Percentiles rank a stretch among this genome's conserved stretches.
phyloP scores from a whole-genome alignment of 2,888 invertebrate species.

The Stenodera caucasica region DNA sequence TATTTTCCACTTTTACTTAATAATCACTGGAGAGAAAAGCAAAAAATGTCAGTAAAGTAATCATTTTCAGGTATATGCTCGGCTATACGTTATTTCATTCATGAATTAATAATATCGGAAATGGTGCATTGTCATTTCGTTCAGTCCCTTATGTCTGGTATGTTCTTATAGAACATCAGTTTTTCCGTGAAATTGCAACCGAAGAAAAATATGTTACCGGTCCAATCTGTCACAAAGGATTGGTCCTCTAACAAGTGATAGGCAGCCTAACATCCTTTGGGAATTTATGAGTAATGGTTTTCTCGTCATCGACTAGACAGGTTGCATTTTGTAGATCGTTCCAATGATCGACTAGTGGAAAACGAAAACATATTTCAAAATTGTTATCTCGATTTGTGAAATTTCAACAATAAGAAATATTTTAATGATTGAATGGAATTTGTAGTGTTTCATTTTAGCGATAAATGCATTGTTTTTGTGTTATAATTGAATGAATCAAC shows the following conservation, averaged over 20 bases:
- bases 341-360: constrained; percentile 19
- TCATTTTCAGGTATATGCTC: no score
- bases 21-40: no score
- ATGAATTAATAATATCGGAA: constrained; percentile 46
- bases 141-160: constrained; percentile 21
- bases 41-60: no score
- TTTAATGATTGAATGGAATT: no score
- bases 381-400: not conserved
- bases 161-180: constrained; percentile 17
- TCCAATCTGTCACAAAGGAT: constrained; percentile 54
- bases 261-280: constrained; percentile 48
- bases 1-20: no score
- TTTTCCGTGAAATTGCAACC: constrained; percentile 44
- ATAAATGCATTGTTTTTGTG: no score
- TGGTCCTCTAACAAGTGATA: constrained; percentile 55
- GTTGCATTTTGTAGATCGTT: constrained; percentile 25
- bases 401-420: not conserved
- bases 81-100: constrained; percentile 10
- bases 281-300: constrained; percentile 55
- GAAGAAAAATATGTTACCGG: constrained; percentile 50
- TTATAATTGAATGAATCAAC: constrained; percentile 17
- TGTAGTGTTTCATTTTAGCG: no score
- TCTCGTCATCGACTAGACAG: constrained; percentile 40
- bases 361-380: constrained; percentile 5
- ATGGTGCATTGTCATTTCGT: constrained; percentile 26